Conservation (phyloP, 2,888 invertebrate genomes). For the Tanypteryx hageni region DNA sequence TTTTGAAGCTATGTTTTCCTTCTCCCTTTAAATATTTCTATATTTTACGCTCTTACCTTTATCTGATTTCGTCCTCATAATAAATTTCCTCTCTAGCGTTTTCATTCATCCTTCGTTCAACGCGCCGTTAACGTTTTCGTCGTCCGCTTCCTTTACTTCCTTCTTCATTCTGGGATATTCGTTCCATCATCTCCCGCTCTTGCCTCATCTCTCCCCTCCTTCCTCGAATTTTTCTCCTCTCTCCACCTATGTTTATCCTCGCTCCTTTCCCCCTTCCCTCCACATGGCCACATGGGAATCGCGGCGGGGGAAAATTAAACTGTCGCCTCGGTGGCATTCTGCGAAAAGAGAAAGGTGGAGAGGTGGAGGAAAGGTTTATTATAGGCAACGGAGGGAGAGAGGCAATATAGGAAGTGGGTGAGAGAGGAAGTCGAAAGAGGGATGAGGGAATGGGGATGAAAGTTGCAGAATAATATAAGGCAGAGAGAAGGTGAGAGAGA, state of each 20-base stretch:
- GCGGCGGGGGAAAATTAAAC: conserved; percentile 59
- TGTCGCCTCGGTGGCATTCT: conserved; percentile 59
- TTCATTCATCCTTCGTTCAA: neutral
- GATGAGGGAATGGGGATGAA: neutral
- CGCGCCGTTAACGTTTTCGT: neutral
- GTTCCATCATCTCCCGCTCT: neutral
- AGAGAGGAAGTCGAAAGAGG: neutral
- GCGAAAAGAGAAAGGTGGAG: conserved; percentile 49
- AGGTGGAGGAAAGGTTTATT: conserved; percentile 39
- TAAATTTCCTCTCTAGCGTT: neutral
- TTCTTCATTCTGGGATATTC: neutral
- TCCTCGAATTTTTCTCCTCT: neutral
- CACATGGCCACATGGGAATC: conserved; percentile 8
- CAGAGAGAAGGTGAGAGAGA: neutral
- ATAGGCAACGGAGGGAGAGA: conserved; percentile 20
- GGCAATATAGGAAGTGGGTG: neutral
- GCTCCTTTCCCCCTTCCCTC: neutral
- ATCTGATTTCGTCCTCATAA: neutral
- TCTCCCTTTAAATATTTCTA: no score
- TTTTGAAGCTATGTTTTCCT: no score
- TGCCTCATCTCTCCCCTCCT: neutral
- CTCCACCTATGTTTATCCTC: neutral
- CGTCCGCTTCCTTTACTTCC: neutral
- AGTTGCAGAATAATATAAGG: conserved; percentile 15
- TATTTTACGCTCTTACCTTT: neutral